Conservation (phyloP, 2,797 vertebrate genomes). For the Crypturellus tataupa region DNA sequence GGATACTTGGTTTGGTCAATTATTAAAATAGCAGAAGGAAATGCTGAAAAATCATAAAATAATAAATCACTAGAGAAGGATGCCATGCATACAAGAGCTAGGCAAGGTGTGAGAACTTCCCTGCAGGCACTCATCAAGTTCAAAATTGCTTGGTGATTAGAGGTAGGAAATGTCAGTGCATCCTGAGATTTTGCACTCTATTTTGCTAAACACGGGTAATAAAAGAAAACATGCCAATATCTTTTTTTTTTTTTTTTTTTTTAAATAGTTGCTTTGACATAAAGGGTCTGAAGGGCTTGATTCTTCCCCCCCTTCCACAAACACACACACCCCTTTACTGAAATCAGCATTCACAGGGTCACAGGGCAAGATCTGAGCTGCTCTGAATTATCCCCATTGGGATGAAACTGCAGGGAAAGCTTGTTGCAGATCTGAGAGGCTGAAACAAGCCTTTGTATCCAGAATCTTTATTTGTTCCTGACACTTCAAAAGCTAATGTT, state of each 20-base stretch:
- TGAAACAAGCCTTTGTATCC: not conserved
- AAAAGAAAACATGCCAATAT: not conserved
- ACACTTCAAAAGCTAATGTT: not conserved
- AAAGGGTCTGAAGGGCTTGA: not conserved
- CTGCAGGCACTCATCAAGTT: not conserved
- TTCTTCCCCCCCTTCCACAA: not conserved
- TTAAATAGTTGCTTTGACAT: no score
- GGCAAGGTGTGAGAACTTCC: not conserved
- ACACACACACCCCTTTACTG: not conserved
- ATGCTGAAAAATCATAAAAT: not conserved
- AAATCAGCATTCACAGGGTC: not conserved
- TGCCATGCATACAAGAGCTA: not conserved
- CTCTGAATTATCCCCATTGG: not conserved
- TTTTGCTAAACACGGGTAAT: not conserved
- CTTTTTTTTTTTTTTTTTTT: no score
- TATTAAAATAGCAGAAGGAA: not conserved
- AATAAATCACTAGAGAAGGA: not conserved
- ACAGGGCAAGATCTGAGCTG: not conserved
- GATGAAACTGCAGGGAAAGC: not conserved
- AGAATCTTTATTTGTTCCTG: constrained; percentile 1
- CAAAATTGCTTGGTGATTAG: not conserved
- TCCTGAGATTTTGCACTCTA: not conserved
- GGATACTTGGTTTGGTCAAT: not conserved
- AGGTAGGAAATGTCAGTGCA: not conserved
- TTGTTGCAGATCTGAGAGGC: not conserved